phyloP scores from a whole-genome alignment of 2,797 vertebrate genomes.

The Amniataba percoides region DNA sequence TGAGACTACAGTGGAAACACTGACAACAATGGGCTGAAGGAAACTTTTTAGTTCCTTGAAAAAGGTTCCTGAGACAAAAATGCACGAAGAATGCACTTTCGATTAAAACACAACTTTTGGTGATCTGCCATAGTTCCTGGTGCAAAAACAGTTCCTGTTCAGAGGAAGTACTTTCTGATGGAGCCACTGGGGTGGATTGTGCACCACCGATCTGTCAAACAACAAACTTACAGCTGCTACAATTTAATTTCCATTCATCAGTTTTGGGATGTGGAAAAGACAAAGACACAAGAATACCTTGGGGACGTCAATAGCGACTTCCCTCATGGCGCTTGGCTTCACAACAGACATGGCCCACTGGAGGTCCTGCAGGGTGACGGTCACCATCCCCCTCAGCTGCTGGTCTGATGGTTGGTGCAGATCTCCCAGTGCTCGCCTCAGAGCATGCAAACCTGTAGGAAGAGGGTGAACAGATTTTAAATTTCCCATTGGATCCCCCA shows the following conservation, averaged over 20 bases:
- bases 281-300: constrained; percentile 83
- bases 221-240: not conserved
- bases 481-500: not conserved
- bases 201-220: not conserved
- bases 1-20: too few relatives aligned
- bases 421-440: constrained; percentile 85
- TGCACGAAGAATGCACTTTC: too few relatives aligned
- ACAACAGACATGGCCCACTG: constrained; percentile 91
- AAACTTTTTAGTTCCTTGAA: too few relatives aligned
- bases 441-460: constrained; percentile 87
- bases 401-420: constrained; percentile 80
- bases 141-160: not conserved
- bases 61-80: too few relatives aligned
- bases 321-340: constrained; percentile 98
- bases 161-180: not conserved
- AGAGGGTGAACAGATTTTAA: not conserved
- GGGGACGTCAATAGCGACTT: constrained; percentile 95
- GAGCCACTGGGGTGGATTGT: not conserved
- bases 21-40: too few relatives aligned
- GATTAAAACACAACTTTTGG: too few relatives aligned
- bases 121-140: not conserved
- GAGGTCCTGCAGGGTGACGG: constrained; percentile 90
- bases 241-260: not conserved
- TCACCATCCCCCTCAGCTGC: constrained; percentile 86
- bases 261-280: not conserved